Evolutionary conservation across 2,797 vertebrate species (phyloP).

Genomic region (Etheostoma nigrum): DNA sequence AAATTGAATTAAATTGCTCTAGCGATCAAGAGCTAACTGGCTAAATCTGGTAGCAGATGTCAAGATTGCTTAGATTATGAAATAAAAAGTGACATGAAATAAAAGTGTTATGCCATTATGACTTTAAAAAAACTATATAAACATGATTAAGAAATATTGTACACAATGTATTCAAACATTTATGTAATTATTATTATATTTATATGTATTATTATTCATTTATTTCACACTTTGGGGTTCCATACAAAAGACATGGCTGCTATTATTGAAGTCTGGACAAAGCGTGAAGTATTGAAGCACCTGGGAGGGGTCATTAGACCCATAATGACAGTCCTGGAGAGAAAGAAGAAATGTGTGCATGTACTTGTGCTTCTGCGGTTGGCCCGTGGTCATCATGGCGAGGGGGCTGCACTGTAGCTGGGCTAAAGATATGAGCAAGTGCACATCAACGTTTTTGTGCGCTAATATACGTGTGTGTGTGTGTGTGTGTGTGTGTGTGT

Average conservation of each 20-base stretch:
- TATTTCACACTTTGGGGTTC: not conserved
- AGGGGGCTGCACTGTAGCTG: conserved; percentile 36
- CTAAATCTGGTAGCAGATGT: not conserved
- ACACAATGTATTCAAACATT: not conserved
- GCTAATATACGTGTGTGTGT: not conserved
- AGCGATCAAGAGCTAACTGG: not conserved
- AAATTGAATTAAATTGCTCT: no score
- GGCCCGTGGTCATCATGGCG: conserved; percentile 39
- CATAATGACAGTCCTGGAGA: conserved; percentile 44
- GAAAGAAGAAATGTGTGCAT: conserved; percentile 2
- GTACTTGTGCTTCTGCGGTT: conserved; percentile 33
- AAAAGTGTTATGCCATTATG: not conserved
- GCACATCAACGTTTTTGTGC: conserved; percentile 6
- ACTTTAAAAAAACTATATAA: not conserved
- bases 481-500: conserved; percentile 20
- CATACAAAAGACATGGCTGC: not conserved
- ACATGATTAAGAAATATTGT: not conserved
- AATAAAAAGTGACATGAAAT: conserved; percentile 1
- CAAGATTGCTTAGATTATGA: not conserved
- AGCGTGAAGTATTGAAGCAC: conserved; percentile 36
- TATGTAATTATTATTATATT: not conserved
- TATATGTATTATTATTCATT: not conserved
- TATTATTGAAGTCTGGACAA: conserved; percentile 20
- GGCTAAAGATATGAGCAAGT: conserved; percentile 52
- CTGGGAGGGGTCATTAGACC: conserved; percentile 48